Percentiles rank a stretch among this genome's conserved stretches.
phyloP scores from a whole-genome alignment of 2,888 invertebrate genomes.

The Syrphus vitripennis region DNA sequence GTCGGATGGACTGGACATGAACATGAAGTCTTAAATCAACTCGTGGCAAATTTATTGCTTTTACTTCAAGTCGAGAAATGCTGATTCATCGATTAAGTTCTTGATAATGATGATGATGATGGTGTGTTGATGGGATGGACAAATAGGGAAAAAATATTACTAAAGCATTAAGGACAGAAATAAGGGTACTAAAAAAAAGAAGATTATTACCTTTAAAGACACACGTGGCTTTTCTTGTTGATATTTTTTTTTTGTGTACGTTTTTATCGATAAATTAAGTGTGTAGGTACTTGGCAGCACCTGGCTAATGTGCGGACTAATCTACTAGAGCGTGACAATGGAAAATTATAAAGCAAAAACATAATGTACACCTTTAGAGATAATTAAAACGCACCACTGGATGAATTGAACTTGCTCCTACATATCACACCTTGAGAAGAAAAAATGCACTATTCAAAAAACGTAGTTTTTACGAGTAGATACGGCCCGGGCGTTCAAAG shows the following conservation, averaged over 20 bases:
- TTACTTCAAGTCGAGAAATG: background rate
- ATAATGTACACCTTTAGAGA: too few species aligned
- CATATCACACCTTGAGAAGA: too few species aligned
- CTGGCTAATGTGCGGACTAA: slow-evolving; percentile 45
- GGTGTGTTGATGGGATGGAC: slow-evolving; percentile 2
- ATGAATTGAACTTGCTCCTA: too few species aligned
- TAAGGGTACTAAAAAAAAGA: background rate
- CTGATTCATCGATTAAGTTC: slow-evolving; percentile 59
- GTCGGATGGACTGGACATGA: background rate
- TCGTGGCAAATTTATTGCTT: slow-evolving; percentile 43
- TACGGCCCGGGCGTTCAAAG: too few species aligned
- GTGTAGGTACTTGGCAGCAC: slow-evolving; percentile 25
- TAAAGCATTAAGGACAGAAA: background rate
- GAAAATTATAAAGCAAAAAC: too few species aligned
- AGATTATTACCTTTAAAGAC: slow-evolving; percentile 16
- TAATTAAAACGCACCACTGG: too few species aligned
- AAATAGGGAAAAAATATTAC: background rate
- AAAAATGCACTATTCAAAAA: too few species aligned
- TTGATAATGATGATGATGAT: slow-evolving; percentile 44
- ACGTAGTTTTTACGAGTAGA: too few species aligned
- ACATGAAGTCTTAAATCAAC: slow-evolving; percentile 3
- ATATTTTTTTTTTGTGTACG: background rate
- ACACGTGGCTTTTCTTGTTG: slow-evolving; percentile 9
- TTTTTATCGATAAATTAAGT: background rate
- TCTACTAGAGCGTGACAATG: slow-evolving; percentile 37